A percentile compares a stretch with the other conserved stretches of the same genome.
phyloP scores from a whole-genome alignment of 2,797 vertebrate genomes.

The Cercopithecus neglectus region DNA sequence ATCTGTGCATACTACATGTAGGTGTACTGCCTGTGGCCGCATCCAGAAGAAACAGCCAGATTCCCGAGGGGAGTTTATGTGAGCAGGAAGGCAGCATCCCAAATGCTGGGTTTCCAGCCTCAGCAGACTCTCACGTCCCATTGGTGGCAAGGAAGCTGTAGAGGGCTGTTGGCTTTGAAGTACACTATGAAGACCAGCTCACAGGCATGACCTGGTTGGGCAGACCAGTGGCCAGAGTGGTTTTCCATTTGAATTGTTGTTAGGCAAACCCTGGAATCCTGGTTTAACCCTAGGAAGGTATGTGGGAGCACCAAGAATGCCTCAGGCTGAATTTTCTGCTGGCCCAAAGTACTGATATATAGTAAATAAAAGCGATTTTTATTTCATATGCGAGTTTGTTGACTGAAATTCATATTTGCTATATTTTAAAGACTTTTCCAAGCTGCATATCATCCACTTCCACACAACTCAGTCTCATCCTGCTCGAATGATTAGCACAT shows the following conservation, averaged over 20 bases:
- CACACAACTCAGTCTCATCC: neutral
- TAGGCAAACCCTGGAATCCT: neutral
- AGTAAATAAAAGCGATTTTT: constrained; percentile 30
- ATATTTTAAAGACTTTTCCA: constrained; percentile 16
- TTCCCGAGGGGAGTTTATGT: neutral
- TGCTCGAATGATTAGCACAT: constrained; percentile 11
- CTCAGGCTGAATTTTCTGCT: neutral
- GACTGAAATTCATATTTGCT: neutral
- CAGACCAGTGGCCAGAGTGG: neutral
- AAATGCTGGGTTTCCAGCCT: neutral
- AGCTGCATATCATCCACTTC: neutral
- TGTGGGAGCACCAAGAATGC: neutral
- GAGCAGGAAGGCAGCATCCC: neutral
- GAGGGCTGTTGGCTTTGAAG: neutral
- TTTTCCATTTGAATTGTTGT: neutral
- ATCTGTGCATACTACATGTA: neutral
- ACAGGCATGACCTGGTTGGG: neutral
- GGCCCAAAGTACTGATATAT: neutral
- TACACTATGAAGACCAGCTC: neutral
- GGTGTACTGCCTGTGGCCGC: neutral
- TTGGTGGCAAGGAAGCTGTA: neutral
- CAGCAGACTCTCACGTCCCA: neutral
- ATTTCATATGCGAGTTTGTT: neutral
- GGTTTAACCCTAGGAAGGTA: neutral
- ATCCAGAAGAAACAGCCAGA: neutral